Base-by-base conservation (phyloP, 2,888 invertebrate species). In the Acanthosoma haemorrhoidale region DNA sequence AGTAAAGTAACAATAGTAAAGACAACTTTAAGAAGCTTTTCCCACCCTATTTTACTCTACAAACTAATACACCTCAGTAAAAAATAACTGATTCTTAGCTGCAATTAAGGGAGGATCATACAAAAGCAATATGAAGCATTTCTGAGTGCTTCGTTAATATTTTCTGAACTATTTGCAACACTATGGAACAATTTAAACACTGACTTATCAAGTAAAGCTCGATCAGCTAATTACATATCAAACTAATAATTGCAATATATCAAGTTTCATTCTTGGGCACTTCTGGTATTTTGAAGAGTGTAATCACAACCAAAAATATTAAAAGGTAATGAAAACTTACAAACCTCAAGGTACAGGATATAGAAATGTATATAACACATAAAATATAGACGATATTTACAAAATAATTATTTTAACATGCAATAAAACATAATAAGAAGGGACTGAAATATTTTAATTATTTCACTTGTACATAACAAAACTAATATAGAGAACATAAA, bases 151-250 rank as follows among this genome's bases (percentile, higher is more conserved):
- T 25, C 51, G 29, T n/a, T n/a, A 51, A 51, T 29, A 25, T 51
- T 25, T 51, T 25, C 11, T 21, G n/a, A 25, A 25, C 51, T 51
- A 51, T n/a, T 18, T 51, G 51, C 51, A 51, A n/a, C 25, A 51
- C 51, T 51, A 51, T 25, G 25, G 11, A 21, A 21, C 21, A 11
- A 21, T 21, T 25, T 51, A 2, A 51, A 51, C 51, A 51, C 51
- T 51, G 51, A 51, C 51, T 51, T 51, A 51, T n/a, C 51, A 51
- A 25, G 51, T 51, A 51, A 51, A 51, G 51, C 51, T 51, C 51
- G 51, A 51, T 51, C 51, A 25, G 51, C 51, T 51, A 51, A n/a
- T 51, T 51, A 51, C 1, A 51, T 51, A 51, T 51, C 25, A 51
- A 51, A 51, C 51, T 51, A 51, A 51, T 51, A 51, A 51, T 51